These are phyloP conservation scores for Ricordea florida DNA, from an alignment of 92 coral and sea anemone species.

Conservation along the genomic window DNA sequence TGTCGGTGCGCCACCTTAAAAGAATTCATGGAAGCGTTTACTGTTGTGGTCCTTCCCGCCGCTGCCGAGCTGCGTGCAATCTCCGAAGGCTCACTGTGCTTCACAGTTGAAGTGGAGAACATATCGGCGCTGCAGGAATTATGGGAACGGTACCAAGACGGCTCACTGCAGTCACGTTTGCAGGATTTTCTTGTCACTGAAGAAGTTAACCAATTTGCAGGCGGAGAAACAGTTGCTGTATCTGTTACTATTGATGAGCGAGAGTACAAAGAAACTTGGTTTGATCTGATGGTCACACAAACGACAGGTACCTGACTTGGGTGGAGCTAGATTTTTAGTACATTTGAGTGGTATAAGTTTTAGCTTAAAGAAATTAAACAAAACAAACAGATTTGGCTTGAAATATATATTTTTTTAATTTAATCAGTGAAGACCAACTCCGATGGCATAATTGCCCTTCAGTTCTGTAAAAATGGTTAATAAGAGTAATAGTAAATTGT, in stretches of 20 bases:
- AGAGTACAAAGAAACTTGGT: conserved; percentile 57
- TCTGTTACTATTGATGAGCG: conserved; percentile 44
- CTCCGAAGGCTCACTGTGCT: background rate
- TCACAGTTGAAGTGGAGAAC: background rate
- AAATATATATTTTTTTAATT: too few species aligned
- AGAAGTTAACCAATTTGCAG: conserved; percentile 37
- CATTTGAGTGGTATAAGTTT: too few species aligned
- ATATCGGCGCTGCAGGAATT: background rate
- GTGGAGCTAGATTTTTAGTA: too few species aligned
- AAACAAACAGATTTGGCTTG: too few species aligned
- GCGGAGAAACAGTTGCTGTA: conserved; percentile 34
- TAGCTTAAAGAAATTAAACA: too few species aligned
- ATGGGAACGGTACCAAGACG: conserved; percentile 35
- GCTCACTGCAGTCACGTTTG: conserved; percentile 33
- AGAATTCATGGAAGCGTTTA: background rate
- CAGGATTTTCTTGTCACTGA: conserved; percentile 50
- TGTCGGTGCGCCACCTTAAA: background rate
- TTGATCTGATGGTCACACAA: conserved; percentile 40
- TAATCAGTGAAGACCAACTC: too few species aligned
- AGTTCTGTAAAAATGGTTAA: too few species aligned
- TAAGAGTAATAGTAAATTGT: too few species aligned
- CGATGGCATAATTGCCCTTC: too few species aligned
- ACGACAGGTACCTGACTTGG: conserved; percentile 55
- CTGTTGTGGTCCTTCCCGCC: background rate
- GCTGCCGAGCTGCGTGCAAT: background rate